These are phyloP conservation scores for Microchrysa polita DNA, from an alignment of 2,888 invertebrate species.

Conservation along the genomic window DNA sequence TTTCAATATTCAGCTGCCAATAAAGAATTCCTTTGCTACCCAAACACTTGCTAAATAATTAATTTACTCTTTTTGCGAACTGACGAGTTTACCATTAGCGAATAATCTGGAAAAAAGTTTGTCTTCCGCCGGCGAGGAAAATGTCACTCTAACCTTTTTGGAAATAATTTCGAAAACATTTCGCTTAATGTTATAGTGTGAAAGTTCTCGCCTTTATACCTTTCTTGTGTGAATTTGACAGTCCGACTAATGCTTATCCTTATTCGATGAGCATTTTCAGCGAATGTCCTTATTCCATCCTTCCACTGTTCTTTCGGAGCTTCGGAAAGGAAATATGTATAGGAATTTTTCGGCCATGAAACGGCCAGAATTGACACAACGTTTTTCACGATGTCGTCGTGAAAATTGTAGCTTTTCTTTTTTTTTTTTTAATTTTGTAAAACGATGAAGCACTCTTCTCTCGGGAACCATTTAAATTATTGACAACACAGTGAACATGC, in stretches of 20 bases:
- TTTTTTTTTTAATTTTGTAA: slow-evolving; percentile 9
- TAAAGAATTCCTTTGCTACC: no score
- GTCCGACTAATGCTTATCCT: not conserved
- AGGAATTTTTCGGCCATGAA: not conserved
- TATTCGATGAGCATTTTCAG: not conserved
- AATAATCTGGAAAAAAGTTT: not conserved
- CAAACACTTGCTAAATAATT: no score
- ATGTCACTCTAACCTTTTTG: not conserved
- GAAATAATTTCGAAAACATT: not conserved
- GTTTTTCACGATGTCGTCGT: not conserved
- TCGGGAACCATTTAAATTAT: slow-evolving; percentile 40
- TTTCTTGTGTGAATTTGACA: not conserved
- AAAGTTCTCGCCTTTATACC: not conserved
- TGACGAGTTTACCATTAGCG: no score
- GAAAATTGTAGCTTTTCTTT: not conserved
- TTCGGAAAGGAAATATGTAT: not conserved
- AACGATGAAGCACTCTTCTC: slow-evolving; percentile 38
- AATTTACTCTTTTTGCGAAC: no score
- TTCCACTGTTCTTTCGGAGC: no score
- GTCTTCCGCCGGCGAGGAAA: not conserved
- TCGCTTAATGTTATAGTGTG: not conserved
- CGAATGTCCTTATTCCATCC: not conserved
- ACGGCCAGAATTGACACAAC: no score
- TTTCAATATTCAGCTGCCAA: no score
- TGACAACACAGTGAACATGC: slow-evolving; percentile 40